phyloP scores from a whole-genome alignment of 1,140 invertebrate genomes.

The Drosophila leontia region DNA sequence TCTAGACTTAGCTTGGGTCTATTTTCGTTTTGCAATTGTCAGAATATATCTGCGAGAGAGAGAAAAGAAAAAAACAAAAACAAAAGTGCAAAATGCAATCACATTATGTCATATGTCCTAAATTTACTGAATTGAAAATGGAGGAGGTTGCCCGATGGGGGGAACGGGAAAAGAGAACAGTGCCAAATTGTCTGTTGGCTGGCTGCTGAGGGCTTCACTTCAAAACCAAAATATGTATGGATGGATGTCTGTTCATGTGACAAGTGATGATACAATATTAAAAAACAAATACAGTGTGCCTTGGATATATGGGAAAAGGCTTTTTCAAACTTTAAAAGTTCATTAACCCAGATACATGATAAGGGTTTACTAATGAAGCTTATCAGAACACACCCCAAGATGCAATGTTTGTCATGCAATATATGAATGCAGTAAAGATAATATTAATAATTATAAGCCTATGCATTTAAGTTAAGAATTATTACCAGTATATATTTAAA shows the following conservation, averaged over 20 bases:
- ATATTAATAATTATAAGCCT: background rate
- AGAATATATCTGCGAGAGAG: background rate
- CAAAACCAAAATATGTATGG: conserved; percentile 15
- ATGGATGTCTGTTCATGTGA: conserved; percentile 26
- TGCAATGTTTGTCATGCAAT: conserved; percentile 4
- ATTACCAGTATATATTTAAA: background rate
- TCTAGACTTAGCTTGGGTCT: conserved; percentile 42
- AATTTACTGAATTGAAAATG: conserved; percentile 11
- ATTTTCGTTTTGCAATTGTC: conserved; percentile 52
- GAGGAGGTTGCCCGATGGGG: background rate
- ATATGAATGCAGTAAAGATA: conserved; percentile 1
- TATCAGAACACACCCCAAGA: background rate
- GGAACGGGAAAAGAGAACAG: background rate
- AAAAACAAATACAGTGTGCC: conserved; percentile 13
- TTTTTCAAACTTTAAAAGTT: background rate
- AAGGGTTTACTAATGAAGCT: background rate
- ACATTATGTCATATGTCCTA: conserved; percentile 48
- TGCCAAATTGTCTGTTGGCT: conserved; percentile 21
- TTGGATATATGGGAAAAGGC: background rate
- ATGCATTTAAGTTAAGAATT: background rate
- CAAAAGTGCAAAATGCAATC: conserved; percentile 42
- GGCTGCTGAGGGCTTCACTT: conserved; percentile 16
- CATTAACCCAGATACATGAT: background rate
- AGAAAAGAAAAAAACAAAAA: conserved; percentile 12
- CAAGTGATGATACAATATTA: conserved; percentile 8